Conservation (phyloP, 1,140 invertebrate species). For the Scaptomyza pallida region DNA sequence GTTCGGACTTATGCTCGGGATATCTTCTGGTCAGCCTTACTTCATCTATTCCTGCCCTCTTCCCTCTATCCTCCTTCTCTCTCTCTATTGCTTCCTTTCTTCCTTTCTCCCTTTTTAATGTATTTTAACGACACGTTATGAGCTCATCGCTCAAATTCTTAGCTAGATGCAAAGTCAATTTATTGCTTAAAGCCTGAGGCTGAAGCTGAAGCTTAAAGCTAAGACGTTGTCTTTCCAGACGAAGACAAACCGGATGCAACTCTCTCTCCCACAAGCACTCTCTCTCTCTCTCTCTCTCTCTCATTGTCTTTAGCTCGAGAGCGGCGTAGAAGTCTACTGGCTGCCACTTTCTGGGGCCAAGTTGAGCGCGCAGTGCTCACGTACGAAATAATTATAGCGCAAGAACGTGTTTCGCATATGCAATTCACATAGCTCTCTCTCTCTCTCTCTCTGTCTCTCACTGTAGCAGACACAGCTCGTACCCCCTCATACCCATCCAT, state of each 20-base stretch:
- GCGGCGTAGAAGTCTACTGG: not conserved
- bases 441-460: not conserved
- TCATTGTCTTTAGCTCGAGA: conserved; percentile 35
- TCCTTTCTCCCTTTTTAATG: not conserved
- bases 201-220: conserved; percentile 17
- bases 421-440: conserved; percentile 40
- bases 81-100: not conserved
- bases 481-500: not conserved
- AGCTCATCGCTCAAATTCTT: not conserved
- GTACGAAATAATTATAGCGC: conserved; percentile 82
- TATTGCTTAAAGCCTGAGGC: conserved; percentile 23
- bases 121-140: not conserved
- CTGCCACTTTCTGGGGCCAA: conserved; percentile 29
- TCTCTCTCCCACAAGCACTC: conserved; percentile 1
- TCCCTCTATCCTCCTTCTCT: too few relatives aligned
- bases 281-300: conserved; percentile 30
- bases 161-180: conserved; percentile 17
- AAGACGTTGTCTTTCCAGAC: conserved; percentile 15
- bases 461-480: too few relatives aligned
- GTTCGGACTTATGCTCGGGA: too few relatives aligned
- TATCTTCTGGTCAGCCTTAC: too few relatives aligned
- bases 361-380: conserved; percentile 61
- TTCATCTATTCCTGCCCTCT: too few relatives aligned
- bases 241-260: conserved; percentile 7
- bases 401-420: conserved; percentile 73